These are phyloP conservation scores for Gadus chalcogrammus DNA, from an alignment of 2,113 vertebrate species.

Conservation along the genomic window DNA sequence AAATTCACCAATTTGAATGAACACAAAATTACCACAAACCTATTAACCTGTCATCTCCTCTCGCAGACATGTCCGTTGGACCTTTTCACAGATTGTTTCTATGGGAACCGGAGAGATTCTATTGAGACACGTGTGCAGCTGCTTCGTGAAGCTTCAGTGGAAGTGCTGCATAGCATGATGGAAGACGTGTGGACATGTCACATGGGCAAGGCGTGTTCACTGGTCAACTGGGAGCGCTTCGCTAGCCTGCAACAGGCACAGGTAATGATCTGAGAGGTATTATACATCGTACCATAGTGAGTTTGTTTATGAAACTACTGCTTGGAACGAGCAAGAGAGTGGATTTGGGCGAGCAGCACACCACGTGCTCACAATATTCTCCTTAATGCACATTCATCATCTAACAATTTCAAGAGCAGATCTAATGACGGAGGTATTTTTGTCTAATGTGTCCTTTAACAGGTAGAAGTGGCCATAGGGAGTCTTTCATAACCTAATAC, in stretches of 20 bases:
- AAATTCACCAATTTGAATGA: not conserved
- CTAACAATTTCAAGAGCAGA: no score
- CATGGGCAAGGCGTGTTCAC: slow-evolving; percentile 76
- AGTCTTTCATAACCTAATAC: not conserved
- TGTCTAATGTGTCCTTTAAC: no score
- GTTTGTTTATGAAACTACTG: no score
- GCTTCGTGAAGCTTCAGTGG: slow-evolving; percentile 68
- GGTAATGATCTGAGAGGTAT: slow-evolving; percentile 60
- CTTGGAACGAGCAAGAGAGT: no score
- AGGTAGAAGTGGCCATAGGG: no score
- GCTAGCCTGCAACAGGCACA: slow-evolving; percentile 86
- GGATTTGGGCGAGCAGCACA: no score
- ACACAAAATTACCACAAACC: not conserved
- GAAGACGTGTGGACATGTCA: slow-evolving; percentile 80
- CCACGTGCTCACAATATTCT: no score
- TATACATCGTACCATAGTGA: no score
- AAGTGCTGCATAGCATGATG: slow-evolving; percentile 72
- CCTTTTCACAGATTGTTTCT: slow-evolving; percentile 90
- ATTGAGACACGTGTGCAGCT: slow-evolving; percentile 77
- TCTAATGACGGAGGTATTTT: no score
- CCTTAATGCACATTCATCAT: no score
- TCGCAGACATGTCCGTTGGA: slow-evolving; percentile 84
- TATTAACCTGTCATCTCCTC: not conserved
- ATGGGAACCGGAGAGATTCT: slow-evolving; percentile 74
- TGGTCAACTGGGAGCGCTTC: slow-evolving; percentile 89